Base-by-base conservation (phyloP, 2,888 invertebrate genomes). In the Crocallis elinguaria region DNA sequence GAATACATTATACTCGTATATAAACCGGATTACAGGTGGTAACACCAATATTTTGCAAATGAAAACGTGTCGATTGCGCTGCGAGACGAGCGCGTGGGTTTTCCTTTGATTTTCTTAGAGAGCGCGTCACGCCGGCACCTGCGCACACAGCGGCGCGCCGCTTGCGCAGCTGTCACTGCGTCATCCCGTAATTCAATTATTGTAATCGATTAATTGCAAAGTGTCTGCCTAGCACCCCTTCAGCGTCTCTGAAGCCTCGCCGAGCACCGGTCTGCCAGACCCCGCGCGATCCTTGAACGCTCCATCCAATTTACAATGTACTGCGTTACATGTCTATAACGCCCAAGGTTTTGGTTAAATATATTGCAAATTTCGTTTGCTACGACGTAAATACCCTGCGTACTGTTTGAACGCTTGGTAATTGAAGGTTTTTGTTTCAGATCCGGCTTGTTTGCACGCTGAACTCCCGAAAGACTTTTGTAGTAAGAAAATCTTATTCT, bases 131-230 rank as follows among this genome's bases (percentile, higher is more conserved):
- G 57, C 61, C 46, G 65, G 62, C 88, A 88, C 82, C 84, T 88
- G 88, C 78, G 80, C 77, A 87, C 69, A 87, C 81, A 79, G 67
- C 66, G 60, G 61, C 67, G 57, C 60, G 75, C 61, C 79, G 86
- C 82, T 82, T 82, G 84, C 84, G 82, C 87, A 87, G 85, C 86
- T 88, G 88, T 75, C 79, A 65, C 78, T 79, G 81, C 86, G 88
- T 86, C 87, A 86, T 75, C 75, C 66, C 70, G 74, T 83, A 79
- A 78, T 82, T 79, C 73, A 82, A 81, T 84, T 84, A 85, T 81
- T 85, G 75, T 83, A 85, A 86, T 87, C 83, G 81, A 87, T 82
- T 84, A 86, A 84, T 84, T 82, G 79, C 73, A 78, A 79, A 82
- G 78, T 74, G 80, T 84, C 79, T 82, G 69, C 71, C 67, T 67